Conservation (phyloP, 2,113 vertebrate genomes). For the Dunckerocampus dactyliophorus region DNA sequence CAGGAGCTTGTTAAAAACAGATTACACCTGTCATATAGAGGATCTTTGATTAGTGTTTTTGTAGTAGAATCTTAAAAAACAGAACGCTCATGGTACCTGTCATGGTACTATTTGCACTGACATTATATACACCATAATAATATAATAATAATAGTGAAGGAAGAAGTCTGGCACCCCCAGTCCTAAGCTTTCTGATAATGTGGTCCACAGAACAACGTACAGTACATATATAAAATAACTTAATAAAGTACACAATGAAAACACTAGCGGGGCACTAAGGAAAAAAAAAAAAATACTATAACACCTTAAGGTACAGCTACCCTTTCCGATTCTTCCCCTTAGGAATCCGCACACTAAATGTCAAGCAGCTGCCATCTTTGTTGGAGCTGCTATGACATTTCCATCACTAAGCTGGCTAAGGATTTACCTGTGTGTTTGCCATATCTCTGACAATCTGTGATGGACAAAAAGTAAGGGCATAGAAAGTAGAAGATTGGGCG, state of each 20-base stretch:
- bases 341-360: neutral
- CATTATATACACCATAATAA: too few species aligned
- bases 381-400: neutral
- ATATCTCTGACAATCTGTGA: neutral
- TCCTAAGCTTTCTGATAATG: too few species aligned
- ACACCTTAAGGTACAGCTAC: neutral
- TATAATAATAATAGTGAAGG: too few species aligned
- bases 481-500: neutral
- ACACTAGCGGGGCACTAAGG: neutral
- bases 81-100: too few species aligned
- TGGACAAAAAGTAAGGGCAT: neutral
- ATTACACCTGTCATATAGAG: too few species aligned
- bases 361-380: conserved; percentile 26
- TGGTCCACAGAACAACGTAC: too few species aligned
- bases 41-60: too few species aligned
- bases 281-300: neutral
- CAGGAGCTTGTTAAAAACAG: too few species aligned
- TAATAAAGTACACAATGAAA: conserved; percentile 3
- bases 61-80: too few species aligned
- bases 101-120: too few species aligned
- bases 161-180: too few species aligned
- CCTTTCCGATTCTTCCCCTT: conserved; percentile 7
- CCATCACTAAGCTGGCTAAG: neutral
- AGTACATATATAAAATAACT: conserved; percentile 14
- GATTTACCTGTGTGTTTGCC: neutral